Evolutionary conservation across 2,113 vertebrate species (phyloP).

Genomic region (Xerus inauris): DNA sequence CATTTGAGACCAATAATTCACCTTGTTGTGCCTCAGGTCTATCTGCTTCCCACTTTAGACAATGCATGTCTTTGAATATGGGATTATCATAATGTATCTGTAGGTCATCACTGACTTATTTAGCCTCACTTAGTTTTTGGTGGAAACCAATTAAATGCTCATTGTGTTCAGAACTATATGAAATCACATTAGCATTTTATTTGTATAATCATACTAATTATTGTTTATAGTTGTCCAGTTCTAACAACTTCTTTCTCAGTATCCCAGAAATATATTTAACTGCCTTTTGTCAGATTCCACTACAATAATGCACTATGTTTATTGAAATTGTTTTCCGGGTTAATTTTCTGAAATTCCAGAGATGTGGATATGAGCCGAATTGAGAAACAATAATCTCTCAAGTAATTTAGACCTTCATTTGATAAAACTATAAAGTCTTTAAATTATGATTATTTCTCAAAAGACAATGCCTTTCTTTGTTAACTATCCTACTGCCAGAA

Average conservation of each 20-base stretch:
- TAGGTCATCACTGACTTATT: not conserved
- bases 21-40: not conserved
- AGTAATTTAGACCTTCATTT: not conserved
- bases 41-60: not conserved
- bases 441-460: not conserved
- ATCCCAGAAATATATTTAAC: not conserved
- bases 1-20: not conserved
- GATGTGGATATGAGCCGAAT: not conserved
- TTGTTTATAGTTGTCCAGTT: not conserved
- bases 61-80: not conserved
- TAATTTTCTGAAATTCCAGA: constrained; percentile 14
- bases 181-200: not conserved
- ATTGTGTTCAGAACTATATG: not conserved
- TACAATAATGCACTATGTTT: not conserved
- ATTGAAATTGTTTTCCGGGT: not conserved
- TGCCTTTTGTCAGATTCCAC: not conserved
- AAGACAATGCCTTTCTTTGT: not conserved
- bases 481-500: not conserved
- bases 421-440: not conserved
- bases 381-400: constrained; percentile 22
- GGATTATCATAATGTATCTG: not conserved
- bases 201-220: constrained; percentile 32
- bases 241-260: not conserved
- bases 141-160: constrained; percentile 4
- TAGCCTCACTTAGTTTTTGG: not conserved